Evolutionary conservation across 2,888 invertebrate species (phyloP).

Genomic region (Xiphydria camelus): DNA sequence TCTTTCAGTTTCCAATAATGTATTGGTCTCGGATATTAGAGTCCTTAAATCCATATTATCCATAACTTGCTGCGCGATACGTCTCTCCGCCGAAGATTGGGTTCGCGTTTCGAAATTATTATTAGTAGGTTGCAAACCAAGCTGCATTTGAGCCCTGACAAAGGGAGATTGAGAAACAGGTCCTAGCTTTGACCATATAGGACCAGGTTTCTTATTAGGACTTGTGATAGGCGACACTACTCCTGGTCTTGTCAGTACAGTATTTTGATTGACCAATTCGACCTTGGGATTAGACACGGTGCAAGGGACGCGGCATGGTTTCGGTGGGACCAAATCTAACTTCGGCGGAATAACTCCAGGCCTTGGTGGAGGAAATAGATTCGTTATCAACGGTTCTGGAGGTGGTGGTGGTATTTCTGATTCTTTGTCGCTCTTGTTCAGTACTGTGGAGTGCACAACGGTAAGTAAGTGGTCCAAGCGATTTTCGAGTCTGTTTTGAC

Average conservation of each 20-base stretch:
- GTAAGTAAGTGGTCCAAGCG: slow-evolving; percentile 51
- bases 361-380: slow-evolving; percentile 46
- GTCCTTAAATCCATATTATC: slow-evolving; percentile 27
- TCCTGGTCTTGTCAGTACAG: slow-evolving; percentile 44
- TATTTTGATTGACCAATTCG: slow-evolving; percentile 45
- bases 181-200: slow-evolving; percentile 52
- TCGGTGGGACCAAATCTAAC: slow-evolving; percentile 52
- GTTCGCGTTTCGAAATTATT: slow-evolving; percentile 35
- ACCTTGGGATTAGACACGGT: slow-evolving; percentile 39
- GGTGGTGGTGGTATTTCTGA: slow-evolving; percentile 19
- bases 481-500: slow-evolving; percentile 51
- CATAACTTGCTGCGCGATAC: slow-evolving; percentile 40
- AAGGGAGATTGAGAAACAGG: slow-evolving; percentile 55
- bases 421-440: slow-evolving; percentile 42
- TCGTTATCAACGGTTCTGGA: slow-evolving; percentile 37
- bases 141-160: slow-evolving; percentile 50
- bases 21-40: slow-evolving; percentile 41
- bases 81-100: slow-evolving; percentile 51
- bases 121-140: slow-evolving; percentile 35
- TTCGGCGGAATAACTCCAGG: slow-evolving; percentile 51
- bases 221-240: slow-evolving; percentile 40
- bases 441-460: slow-evolving; percentile 47
- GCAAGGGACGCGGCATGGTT: slow-evolving; percentile 53
- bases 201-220: slow-evolving; percentile 33
- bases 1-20: slow-evolving; percentile 44